Conservation (phyloP, 30 jellyfish, hydroid and myxozoan genomes). For the Pseudorhiza aurosa region DNA sequence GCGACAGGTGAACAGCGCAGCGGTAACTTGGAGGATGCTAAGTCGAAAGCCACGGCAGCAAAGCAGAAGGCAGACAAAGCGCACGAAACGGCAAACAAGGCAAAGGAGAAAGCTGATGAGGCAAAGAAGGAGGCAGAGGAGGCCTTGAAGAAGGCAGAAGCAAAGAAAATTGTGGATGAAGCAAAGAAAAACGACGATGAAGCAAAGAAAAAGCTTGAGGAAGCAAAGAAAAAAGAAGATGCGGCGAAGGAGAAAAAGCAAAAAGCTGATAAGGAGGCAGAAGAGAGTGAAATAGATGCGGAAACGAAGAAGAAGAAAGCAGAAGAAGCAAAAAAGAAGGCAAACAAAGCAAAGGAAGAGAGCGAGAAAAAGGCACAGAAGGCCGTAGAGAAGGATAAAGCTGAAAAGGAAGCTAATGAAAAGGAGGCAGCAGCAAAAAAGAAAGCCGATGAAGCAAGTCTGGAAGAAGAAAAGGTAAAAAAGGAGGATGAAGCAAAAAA, state of each 20-base stretch:
- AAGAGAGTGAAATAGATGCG: slow-evolving; percentile 8
- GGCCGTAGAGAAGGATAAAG: slow-evolving; percentile 10
- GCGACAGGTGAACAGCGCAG: background rate
- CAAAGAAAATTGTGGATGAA: slow-evolving; percentile 23
- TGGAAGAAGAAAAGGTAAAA: slow-evolving; percentile 9
- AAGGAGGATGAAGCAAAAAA: slow-evolving; percentile 15
- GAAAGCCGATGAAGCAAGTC: background rate
- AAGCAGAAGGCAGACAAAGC: slow-evolving; percentile 22
- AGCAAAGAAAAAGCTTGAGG: slow-evolving; percentile 13
- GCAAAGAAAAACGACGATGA: slow-evolving; percentile 24
- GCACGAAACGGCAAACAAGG: slow-evolving; percentile 32
- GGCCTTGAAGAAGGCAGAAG: slow-evolving; percentile 19
- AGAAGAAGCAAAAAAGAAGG: background rate
- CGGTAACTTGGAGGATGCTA: slow-evolving; percentile 25
- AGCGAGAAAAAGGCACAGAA: background rate
- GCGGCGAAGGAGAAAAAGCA: background rate
- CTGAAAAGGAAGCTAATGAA: slow-evolving; percentile 9
- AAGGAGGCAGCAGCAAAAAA: slow-evolving; percentile 7
- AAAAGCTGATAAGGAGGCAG: slow-evolving; percentile 11
- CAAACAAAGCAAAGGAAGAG: background rate
- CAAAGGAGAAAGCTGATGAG: slow-evolving; percentile 39
- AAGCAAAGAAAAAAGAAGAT: slow-evolving; percentile 16
- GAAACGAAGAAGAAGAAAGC: slow-evolving; percentile 5
- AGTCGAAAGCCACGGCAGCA: slow-evolving; percentile 31
- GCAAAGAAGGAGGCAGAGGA: slow-evolving; percentile 36